These are phyloP conservation scores for Lacerta agilis DNA, from an alignment of 2,797 vertebrate species.

Conservation along the genomic window DNA sequence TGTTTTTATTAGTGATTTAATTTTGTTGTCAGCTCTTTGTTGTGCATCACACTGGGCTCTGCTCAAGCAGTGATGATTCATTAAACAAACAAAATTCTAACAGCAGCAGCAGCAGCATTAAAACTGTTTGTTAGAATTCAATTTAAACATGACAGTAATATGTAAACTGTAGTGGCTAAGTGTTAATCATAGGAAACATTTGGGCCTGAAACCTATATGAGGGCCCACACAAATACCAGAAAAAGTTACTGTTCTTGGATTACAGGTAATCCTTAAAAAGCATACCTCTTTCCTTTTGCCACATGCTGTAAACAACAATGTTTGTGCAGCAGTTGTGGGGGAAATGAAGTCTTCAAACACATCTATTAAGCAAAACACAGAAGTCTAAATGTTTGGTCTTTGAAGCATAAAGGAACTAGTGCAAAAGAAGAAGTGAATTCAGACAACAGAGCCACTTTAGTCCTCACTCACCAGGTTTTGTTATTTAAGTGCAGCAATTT, in stretches of 20 bases:
- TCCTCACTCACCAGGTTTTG: not conserved
- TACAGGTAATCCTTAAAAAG: constrained; percentile 38
- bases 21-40: too few species aligned
- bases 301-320: constrained; percentile 95
- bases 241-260: not conserved
- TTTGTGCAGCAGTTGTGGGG: constrained; percentile 97
- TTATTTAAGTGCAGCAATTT: not conserved
- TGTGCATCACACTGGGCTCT: too few species aligned
- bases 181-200: not conserved
- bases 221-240: not conserved
- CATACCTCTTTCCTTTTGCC: constrained; percentile 99
- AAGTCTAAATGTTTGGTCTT: constrained; percentile 17
- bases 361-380: constrained; percentile 79
- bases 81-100: not conserved
- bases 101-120: not conserved
- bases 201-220: not conserved
- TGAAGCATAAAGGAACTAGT: not conserved
- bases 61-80: not conserved
- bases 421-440: not conserved
- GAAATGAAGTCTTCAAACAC: constrained; percentile 99
- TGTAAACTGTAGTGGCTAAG: not conserved
- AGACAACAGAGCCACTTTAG: not conserved
- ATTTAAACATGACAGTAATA: not conserved
- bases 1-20: too few species aligned
- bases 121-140: not conserved